Conservation (phyloP, 2,888 invertebrate species). For the Saturnia japonica region DNA sequence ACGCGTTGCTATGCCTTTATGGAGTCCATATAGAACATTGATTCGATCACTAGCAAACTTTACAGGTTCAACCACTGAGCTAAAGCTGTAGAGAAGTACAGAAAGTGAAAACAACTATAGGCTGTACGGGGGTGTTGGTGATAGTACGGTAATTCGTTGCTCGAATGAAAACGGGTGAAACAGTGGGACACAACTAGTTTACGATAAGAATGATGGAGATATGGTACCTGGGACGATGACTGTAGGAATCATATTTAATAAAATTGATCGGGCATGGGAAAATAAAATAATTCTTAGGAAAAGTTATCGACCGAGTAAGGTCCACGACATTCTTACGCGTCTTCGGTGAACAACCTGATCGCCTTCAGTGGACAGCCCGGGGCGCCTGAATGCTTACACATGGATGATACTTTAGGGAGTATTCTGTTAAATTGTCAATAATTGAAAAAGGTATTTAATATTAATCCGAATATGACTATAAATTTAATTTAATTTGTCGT, state of each 20-base stretch:
- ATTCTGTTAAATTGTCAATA: conserved; percentile 51
- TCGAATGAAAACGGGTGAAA: too few relatives aligned
- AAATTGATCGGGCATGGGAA: background rate
- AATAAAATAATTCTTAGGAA: background rate
- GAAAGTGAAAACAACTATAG: too few relatives aligned
- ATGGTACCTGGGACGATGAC: too few relatives aligned
- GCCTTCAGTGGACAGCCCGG: conserved; percentile 63
- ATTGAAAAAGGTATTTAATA: background rate
- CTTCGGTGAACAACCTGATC: conserved; percentile 45
- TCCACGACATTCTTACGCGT: conserved; percentile 57
- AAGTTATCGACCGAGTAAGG: conserved; percentile 13
- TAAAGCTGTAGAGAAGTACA: too few relatives aligned
- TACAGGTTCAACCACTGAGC: too few relatives aligned
- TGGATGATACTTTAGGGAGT: conserved; percentile 53
- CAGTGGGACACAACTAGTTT: background rate
- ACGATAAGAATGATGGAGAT: background rate
- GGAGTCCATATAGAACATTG: too few relatives aligned
- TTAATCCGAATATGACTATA: background rate
- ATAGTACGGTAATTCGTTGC: too few relatives aligned
- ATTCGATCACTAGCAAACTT: too few relatives aligned
- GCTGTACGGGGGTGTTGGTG: too few relatives aligned
- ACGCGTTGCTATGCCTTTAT: too few relatives aligned
- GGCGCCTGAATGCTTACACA: conserved; percentile 62
- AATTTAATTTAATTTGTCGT: background rate
- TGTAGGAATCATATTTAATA: background rate